phyloP scores from a whole-genome alignment of 2,888 invertebrate genomes.

The Calliopum simillimum region DNA sequence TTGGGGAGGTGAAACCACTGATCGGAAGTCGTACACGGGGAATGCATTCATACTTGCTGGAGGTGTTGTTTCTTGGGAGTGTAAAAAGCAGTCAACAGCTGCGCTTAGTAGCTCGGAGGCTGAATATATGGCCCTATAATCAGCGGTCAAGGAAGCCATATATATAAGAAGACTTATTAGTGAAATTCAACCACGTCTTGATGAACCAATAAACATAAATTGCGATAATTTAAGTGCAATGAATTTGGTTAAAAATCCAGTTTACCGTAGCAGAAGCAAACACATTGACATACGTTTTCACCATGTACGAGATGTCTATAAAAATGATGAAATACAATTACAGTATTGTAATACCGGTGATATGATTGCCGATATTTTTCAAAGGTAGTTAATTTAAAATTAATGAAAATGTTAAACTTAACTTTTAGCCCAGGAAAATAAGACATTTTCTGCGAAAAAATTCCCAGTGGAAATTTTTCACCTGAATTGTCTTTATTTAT shows the following conservation, averaged over 20 bases:
- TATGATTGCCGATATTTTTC: slow-evolving; percentile 37
- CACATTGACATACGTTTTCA: slow-evolving; percentile 40
- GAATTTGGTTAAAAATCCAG: slow-evolving; percentile 39
- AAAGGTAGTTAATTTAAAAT: slow-evolving; percentile 28
- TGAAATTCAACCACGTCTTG: slow-evolving; percentile 17
- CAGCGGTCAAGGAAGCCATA: slow-evolving; percentile 24
- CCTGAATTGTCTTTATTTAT: too few species aligned
- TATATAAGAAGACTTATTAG: neutral
- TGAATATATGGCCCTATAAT: slow-evolving; percentile 40
- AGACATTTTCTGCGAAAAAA: too few species aligned
- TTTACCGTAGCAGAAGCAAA: slow-evolving; percentile 40
- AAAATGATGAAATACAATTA: slow-evolving; percentile 28
- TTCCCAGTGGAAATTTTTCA: too few species aligned
- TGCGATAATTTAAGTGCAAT: slow-evolving; percentile 28
- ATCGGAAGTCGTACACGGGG: slow-evolving; percentile 42
- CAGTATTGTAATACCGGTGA: slow-evolving; percentile 35
- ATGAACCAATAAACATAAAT: slow-evolving; percentile 14
- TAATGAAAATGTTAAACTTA: slow-evolving; percentile 32
- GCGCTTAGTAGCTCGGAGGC: slow-evolving; percentile 26
- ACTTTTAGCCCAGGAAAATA: too few species aligned
- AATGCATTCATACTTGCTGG: slow-evolving; percentile 29
- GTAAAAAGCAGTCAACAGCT: slow-evolving; percentile 41
- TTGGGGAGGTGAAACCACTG: slow-evolving; percentile 37
- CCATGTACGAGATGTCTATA: slow-evolving; percentile 31
- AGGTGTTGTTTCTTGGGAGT: slow-evolving; percentile 40